Percentiles rank a stretch among this genome's conserved stretches.
These are phyloP conservation scores for Panzeria rudis DNA, from an alignment of 2,888 invertebrate genomes.

Conservation along the genomic window DNA sequence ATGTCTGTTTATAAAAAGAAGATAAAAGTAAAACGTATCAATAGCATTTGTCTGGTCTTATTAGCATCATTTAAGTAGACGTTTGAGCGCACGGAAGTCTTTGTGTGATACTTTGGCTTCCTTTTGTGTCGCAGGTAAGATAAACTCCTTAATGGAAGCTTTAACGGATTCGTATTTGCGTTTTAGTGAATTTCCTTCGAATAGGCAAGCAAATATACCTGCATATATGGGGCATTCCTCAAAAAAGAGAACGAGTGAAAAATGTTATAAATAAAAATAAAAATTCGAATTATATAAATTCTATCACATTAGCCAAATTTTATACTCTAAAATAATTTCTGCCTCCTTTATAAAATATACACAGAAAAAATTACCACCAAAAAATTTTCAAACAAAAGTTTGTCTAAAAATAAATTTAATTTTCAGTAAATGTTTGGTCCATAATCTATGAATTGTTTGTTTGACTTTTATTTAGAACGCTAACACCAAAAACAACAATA, in stretches of 20 bases:
- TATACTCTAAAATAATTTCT: too few species aligned
- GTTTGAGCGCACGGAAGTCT: background rate
- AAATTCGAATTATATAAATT: too few species aligned
- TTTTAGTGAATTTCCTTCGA: background rate
- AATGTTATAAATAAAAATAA: background rate
- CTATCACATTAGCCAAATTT: too few species aligned
- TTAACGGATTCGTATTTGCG: background rate
- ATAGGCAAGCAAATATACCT: background rate
- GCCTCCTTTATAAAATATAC: too few species aligned
- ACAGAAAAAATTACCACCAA: too few species aligned
- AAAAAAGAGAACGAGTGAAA: background rate
- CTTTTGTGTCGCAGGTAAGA: background rate
- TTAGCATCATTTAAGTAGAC: conserved; percentile 1
- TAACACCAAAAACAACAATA: too few species aligned
- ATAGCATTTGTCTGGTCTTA: background rate
- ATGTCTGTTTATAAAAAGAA: background rate
- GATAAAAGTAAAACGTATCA: background rate
- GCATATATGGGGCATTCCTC: background rate
- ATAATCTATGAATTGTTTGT: too few species aligned
- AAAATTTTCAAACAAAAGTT: too few species aligned
- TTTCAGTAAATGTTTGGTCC: too few species aligned
- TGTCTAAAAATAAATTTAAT: too few species aligned
- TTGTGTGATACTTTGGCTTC: background rate
- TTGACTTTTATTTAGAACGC: too few species aligned
- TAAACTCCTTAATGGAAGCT: conserved; percentile 20